Base-by-base conservation (phyloP, 2,888 invertebrate genomes). In the Dicroscelio sp. region DNA sequence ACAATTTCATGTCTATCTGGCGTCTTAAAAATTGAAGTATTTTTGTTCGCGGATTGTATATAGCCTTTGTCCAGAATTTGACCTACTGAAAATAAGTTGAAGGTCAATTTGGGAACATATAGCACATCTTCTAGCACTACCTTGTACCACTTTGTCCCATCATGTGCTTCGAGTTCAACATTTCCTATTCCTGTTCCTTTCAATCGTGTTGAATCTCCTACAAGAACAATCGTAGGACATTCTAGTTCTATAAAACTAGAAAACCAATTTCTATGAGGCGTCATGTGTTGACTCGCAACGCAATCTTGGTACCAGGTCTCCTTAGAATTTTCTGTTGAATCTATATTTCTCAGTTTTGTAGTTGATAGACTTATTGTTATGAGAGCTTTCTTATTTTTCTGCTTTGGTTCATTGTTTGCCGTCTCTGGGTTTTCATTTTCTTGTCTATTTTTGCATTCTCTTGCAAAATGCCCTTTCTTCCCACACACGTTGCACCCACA, bases 241-340 rank as follows among this genome's bases (percentile, higher is more conserved):
- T 93, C 84, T 27, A 93, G 71, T 86, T 82, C 79, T 67, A 48
- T 73, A 67, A 69, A 92, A 67, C 94, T 92, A n/a, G 67, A 88
- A 78, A 95, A 69, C 94, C 93, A 95, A 6, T 94, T 89, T 69
- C 78, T 86, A 82, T 86, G 87, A 6, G 85, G 90, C n/a, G 93
- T 94, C 94, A 95, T 93, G 83, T 95, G 94, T 67, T 94, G 94
- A 58, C 93, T 95, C 17, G 94, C 94, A 76, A 92, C 94, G 91
- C 95, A 90, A 27, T 60, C 60, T 27, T 60, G 60, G 80, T 92
- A 94, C 94, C 93, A 91, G 1, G 75, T n/a, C n/a, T n/a, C 65
- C 25, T 76, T 78, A 17, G 65, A 65, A 33, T 80, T 86, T 17
- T 92, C 73, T 17, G 80, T 83, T 43, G 82, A 88, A 35, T 90